phyloP scores from a whole-genome alignment of 2,888 invertebrate genomes.

The Nephrotoma flavescens region DNA sequence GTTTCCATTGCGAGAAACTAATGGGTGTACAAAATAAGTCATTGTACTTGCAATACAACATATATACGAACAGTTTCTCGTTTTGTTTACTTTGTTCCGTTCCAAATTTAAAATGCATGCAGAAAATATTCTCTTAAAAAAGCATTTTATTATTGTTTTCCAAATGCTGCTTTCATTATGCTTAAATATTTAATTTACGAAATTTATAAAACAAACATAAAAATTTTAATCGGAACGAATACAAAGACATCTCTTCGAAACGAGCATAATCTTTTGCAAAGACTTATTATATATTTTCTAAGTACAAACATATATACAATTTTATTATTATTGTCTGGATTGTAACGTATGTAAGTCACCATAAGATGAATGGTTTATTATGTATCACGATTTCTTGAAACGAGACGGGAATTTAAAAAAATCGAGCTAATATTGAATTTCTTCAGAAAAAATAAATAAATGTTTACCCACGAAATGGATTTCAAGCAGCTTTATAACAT shows the following conservation, averaged over 20 bases:
- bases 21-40: not conserved
- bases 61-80: not conserved
- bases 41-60: not conserved
- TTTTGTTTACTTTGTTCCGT: not conserved
- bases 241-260: not conserved
- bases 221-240: not conserved
- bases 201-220: not conserved
- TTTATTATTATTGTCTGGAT: not conserved
- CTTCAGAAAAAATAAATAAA: not conserved
- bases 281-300: not conserved
- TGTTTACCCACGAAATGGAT: not conserved
- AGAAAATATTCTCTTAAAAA: not conserved
- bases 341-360: not conserved
- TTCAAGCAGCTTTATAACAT: not conserved
- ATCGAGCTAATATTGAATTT: not conserved
- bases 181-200: not conserved
- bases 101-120: not conserved
- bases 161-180: not conserved
- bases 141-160: not conserved
- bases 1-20: too few relatives aligned
- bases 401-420: not conserved
- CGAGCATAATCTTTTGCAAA: not conserved
- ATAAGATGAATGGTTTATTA: not conserved
- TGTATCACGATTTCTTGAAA: not conserved
- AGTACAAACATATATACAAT: not conserved